These are phyloP conservation scores for Rallus limicola DNA, from an alignment of 2,113 vertebrate genomes.

Conservation along the genomic window DNA sequence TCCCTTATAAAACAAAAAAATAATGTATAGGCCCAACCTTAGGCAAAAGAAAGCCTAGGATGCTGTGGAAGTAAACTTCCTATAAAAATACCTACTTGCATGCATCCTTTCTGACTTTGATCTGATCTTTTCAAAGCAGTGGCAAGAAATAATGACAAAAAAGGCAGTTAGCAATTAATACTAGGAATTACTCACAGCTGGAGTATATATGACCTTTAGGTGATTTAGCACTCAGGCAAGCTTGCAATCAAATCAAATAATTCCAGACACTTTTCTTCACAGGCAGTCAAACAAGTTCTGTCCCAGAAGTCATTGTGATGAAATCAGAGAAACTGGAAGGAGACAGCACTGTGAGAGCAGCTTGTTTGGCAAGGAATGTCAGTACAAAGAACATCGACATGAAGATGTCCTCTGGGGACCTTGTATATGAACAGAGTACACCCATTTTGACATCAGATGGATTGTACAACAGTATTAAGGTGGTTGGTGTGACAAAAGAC, in stretches of 20 bases:
- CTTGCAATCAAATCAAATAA: not conserved
- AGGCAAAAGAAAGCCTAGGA: not conserved
- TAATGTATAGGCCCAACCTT: not conserved
- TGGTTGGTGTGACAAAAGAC: not conserved
- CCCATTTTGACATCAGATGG: not conserved
- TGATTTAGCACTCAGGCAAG: not conserved
- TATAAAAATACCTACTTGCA: not conserved
- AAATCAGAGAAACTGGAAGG: not conserved
- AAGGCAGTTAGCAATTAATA: not conserved
- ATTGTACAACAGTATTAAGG: constrained; percentile 28
- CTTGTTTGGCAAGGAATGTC: constrained; percentile 66
- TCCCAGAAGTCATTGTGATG: constrained; percentile 62
- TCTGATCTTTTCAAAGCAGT: not conserved
- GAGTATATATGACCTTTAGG: not conserved
- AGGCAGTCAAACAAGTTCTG: not conserved
- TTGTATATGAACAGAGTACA: not conserved
- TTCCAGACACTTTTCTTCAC: not conserved
- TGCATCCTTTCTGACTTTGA: not conserved
- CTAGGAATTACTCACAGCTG: not conserved
- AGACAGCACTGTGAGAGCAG: not conserved
- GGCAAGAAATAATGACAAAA: not conserved
- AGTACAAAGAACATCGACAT: constrained; percentile 30
- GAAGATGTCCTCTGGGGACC: not conserved
- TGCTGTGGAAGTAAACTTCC: not conserved
- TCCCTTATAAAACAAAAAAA: not conserved